phyloP scores from a whole-genome alignment of 2,113 vertebrate genomes.

The Coregonus clupeaformis region DNA sequence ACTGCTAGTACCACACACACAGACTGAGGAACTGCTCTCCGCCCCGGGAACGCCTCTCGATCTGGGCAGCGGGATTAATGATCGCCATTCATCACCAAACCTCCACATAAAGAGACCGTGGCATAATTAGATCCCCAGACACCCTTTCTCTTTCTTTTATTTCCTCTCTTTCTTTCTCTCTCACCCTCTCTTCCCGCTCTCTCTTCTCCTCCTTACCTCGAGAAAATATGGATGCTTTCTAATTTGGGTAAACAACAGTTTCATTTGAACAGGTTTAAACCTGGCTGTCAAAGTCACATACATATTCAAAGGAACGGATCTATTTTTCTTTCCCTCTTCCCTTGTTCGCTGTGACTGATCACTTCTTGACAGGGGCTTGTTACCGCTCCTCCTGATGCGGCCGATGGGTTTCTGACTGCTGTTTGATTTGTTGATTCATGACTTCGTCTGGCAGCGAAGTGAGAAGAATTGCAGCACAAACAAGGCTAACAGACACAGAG shows the following conservation, averaged over 20 bases:
- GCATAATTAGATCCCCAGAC: conserved; percentile 11
- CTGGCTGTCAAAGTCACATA: neutral
- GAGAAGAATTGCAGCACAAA: too few relatives aligned
- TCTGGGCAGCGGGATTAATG: conserved; percentile 1
- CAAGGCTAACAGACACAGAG: too few relatives aligned
- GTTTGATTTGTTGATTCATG: too few relatives aligned
- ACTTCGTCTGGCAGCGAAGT: too few relatives aligned
- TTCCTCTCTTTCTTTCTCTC: neutral
- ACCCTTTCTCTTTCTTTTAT: neutral
- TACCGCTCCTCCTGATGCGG: too few relatives aligned
- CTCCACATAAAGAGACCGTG: conserved; percentile 3
- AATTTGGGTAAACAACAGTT: too few relatives aligned
- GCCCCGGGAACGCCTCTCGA: neutral
- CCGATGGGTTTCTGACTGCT: too few relatives aligned
- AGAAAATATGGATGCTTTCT: too few relatives aligned
- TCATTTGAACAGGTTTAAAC: conserved; percentile 9
- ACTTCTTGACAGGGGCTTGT: too few relatives aligned
- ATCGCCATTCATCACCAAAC: conserved; percentile 18
- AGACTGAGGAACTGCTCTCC: neutral
- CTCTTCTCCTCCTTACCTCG: neutral
- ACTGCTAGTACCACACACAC: neutral
- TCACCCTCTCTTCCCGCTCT: neutral
- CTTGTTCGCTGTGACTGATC: too few relatives aligned
- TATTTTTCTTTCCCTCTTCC: too few relatives aligned
- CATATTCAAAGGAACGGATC: too few relatives aligned